Base-by-base conservation (phyloP, 2,888 invertebrate species). In the Cryptops parisi region DNA sequence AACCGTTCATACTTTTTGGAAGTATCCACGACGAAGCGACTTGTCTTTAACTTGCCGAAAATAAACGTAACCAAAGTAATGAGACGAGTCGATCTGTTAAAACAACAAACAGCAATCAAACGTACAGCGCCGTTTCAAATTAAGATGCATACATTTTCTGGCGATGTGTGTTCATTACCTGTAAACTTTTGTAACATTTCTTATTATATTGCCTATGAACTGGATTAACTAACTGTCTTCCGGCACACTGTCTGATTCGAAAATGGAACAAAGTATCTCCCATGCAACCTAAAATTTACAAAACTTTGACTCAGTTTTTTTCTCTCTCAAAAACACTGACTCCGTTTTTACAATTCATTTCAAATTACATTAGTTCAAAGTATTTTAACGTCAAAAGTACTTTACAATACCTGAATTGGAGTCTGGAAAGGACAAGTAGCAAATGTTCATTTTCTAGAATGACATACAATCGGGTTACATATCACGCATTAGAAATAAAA, bases 341-440 rank as follows among this genome's bases (percentile, higher is more conserved):
- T n/a, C n/a, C n/a, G n/a, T n/a, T n/a, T n/a, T n/a, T n/a, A n/a
- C n/a, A n/a, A n/a, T n/a, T n/a, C n/a, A n/a, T n/a, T n/a, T n/a
- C 17, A 58, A 33, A 12, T 33, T 45, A 25, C 62, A n/a, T n/a
- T n/a, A n/a, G n/a, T n/a, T n/a, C n/a, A n/a, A n/a, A n/a, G n/a
- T n/a, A n/a, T n/a, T n/a, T n/a, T n/a, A n/a, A n/a, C n/a, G 58
- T 58, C n/a, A n/a, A n/a, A n/a, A n/a, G n/a, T n/a, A n/a, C n/a
- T n/a, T n/a, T n/a, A n/a, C n/a, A n/a, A n/a, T n/a, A 70, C 70
- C 69, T 56, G 96, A 96, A 74, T 98, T 98, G 0, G 97, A 97
- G 70, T 98, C 98, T 2, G 98, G 98, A 70, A 98, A 98, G 40
- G 97, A 93, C 68, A 97, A 76, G 69, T 98, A 98, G 71, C 97